These are phyloP conservation scores for Anthoscopus minutus DNA, from an alignment of 2,113 vertebrate genomes.

Conservation along the genomic window DNA sequence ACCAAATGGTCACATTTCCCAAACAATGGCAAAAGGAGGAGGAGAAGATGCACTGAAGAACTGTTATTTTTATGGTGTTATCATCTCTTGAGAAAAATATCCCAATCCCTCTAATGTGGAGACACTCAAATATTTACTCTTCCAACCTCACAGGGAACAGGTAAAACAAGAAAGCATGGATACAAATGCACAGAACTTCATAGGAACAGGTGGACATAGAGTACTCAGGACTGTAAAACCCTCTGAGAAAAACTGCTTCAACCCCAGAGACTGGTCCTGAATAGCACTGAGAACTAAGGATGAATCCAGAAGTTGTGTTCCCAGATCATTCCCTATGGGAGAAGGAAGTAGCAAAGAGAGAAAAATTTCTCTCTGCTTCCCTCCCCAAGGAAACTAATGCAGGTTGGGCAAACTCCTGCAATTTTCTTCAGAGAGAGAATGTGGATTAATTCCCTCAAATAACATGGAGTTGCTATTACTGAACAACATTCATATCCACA, in stretches of 20 bases:
- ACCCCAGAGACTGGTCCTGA: neutral
- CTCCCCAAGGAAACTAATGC: neutral
- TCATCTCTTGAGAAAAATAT: neutral
- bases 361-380: neutral
- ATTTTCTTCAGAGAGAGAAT: neutral
- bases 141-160: neutral
- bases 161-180: neutral
- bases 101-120: neutral
- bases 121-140: neutral
- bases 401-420: neutral
- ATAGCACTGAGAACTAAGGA: neutral
- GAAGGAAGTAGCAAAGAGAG: neutral
- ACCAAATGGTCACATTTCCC: neutral
- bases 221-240: neutral
- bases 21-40: neutral
- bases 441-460: neutral
- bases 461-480: neutral
- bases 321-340: neutral
- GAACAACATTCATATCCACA: neutral
- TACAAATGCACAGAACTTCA: rapidly evolving
- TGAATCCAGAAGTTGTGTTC: neutral
- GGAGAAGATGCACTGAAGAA: neutral
- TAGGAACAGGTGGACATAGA: neutral
- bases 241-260: neutral
- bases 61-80: neutral